Evolutionary conservation across 2,797 vertebrate genomes (phyloP).

Genomic region (Staurois parvus): DNA sequence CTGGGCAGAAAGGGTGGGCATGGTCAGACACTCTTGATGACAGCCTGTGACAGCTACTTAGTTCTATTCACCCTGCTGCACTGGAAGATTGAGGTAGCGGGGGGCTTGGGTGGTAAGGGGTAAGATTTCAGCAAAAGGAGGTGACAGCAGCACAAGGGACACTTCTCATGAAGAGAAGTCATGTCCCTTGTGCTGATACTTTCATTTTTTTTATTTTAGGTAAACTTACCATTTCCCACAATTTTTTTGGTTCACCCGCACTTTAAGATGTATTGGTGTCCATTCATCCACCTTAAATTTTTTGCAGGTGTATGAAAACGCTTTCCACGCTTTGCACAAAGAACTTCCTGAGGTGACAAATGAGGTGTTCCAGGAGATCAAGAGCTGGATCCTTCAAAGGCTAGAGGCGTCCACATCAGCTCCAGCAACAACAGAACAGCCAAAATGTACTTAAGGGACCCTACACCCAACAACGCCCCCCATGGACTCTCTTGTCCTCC

Average conservation of each 20-base stretch:
- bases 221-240: too few relatives aligned
- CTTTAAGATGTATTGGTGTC: not conserved
- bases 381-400: conserved; percentile 86
- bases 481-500: not conserved
- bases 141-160: too few relatives aligned
- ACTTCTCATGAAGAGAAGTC: too few relatives aligned
- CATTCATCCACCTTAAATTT: conserved; percentile 5
- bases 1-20: too few relatives aligned
- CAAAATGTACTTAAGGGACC: conserved; percentile 65
- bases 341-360: conserved; percentile 89
- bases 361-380: conserved; percentile 88
- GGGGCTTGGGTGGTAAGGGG: too few relatives aligned
- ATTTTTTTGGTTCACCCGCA: not conserved
- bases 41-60: too few relatives aligned
- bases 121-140: too few relatives aligned
- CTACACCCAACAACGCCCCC: not conserved
- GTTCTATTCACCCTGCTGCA: too few relatives aligned
- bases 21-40: too few relatives aligned
- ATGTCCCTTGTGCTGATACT: too few relatives aligned
- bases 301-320: conserved; percentile 89
- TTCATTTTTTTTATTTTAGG: too few relatives aligned
- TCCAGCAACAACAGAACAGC: conserved; percentile 46
- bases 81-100: too few relatives aligned
- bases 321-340: conserved; percentile 92
- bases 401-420: conserved; percentile 69